A percentile compares a stretch with the other conserved stretches of the same genome.
Evolutionary conservation across 2,888 invertebrate genomes (phyloP).

Genomic region (Tribolium freemani): DNA sequence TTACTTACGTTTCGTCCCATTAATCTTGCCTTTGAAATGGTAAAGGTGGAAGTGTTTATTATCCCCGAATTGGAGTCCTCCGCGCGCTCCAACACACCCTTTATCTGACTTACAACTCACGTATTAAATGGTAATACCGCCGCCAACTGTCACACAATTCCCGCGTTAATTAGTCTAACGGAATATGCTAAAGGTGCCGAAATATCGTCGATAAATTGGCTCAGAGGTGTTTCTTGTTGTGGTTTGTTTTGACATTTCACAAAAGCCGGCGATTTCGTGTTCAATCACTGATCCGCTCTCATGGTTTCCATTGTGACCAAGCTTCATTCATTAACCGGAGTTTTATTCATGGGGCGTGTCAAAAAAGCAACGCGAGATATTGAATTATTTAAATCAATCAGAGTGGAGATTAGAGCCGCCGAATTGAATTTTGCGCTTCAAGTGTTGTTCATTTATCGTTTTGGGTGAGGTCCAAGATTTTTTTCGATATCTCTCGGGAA

Average conservation of each 20-base stretch:
- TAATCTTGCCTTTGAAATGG: constrained; percentile 40
- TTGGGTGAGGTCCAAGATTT: constrained; percentile 16
- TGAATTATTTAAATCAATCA: constrained; percentile 14
- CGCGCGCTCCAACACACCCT: constrained; percentile 9
- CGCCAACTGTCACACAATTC: constrained; percentile 35
- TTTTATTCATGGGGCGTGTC: neutral
- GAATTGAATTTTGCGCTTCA: constrained; percentile 19
- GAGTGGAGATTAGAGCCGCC: neutral
- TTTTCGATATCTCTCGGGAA: neutral
- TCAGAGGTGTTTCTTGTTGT: neutral
- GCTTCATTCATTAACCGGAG: constrained; percentile 1
- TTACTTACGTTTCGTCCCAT: constrained; percentile 37
- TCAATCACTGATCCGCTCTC: constrained; percentile 23
- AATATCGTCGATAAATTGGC: constrained; percentile 5
- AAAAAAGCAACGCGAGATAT: neutral
- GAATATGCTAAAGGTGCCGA: constrained; percentile 11
- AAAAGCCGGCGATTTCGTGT: neutral
- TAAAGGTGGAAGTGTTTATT: constrained; percentile 40
- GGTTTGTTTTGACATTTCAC: constrained; percentile 19
- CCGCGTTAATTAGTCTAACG: constrained; percentile 17
- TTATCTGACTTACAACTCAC: constrained; percentile 23
- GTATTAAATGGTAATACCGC: constrained; percentile 32
- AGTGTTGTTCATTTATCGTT: constrained; percentile 20
- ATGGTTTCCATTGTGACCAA: neutral
- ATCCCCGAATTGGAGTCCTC: constrained; percentile 18